Conservation (phyloP, 2,797 vertebrate genomes). For the Propithecus perrieri region DNA sequence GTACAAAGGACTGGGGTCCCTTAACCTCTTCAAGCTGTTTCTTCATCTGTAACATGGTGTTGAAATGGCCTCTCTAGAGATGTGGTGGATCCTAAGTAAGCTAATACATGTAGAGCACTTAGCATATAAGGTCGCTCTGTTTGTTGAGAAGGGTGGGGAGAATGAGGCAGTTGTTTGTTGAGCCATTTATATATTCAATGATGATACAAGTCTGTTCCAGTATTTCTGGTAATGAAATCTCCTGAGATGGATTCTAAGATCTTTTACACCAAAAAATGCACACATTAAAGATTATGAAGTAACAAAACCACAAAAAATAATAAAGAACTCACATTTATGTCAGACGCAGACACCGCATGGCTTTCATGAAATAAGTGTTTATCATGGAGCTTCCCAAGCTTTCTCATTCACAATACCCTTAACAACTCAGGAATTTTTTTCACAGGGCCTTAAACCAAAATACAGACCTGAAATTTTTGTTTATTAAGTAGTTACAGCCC, state of each 20-base stretch:
- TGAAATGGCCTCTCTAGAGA: neutral
- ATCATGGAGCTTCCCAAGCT: neutral
- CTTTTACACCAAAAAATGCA: neutral
- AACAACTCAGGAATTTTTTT: neutral
- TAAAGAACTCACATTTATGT: neutral
- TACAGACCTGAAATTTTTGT: neutral
- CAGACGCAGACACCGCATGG: neutral
- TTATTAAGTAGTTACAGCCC: neutral
- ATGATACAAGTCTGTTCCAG: neutral
- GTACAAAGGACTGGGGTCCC: too few relatives aligned
- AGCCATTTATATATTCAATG: neutral
- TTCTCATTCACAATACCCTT: neutral
- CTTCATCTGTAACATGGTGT: neutral
- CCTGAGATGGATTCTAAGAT: neutral
- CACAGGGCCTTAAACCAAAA: neutral
- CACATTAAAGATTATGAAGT: neutral
- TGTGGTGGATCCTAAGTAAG: neutral
- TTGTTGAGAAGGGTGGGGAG: neutral
- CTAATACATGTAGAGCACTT: neutral
- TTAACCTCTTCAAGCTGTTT: neutral
- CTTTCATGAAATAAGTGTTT: neutral
- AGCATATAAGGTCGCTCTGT: neutral
- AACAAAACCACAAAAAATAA: conserved; percentile 8
- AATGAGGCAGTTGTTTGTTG: neutral
- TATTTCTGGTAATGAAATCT: neutral